These are phyloP conservation scores for Calyptommatus sinebrachiatus DNA, from an alignment of 2,113 vertebrate genomes.

Conservation along the genomic window DNA sequence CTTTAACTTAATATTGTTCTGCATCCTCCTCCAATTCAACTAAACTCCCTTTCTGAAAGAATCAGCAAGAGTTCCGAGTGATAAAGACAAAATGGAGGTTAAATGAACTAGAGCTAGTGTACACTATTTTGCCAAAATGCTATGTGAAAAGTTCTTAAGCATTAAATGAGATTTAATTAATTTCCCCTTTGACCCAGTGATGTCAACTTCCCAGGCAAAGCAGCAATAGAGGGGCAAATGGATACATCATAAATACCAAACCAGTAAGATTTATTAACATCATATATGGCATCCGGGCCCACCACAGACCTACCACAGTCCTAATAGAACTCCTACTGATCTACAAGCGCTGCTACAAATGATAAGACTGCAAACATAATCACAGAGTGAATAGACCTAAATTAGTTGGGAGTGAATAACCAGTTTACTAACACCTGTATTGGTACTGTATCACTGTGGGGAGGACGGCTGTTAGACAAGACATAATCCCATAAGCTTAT, in stretches of 20 bases:
- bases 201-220: conserved; percentile 66
- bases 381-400: conserved; percentile 76
- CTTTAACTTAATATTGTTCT: neutral
- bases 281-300: conserved; percentile 62
- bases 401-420: conserved; percentile 82
- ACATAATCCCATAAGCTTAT: conserved; percentile 89
- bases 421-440: conserved; percentile 95
- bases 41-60: neutral
- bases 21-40: neutral
- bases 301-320: conserved; percentile 87
- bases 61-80: neutral
- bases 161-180: conserved; percentile 27
- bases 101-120: neutral
- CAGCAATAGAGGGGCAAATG: neutral
- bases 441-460: conserved; percentile 77
- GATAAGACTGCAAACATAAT: conserved; percentile 74
- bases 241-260: conserved; percentile 37
- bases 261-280: conserved; percentile 63
- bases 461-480: conserved; percentile 81
- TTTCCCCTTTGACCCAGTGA: conserved; percentile 10
- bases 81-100: conserved; percentile 18
- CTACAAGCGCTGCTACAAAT: conserved; percentile 78
- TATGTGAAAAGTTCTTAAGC: conserved; percentile 13
- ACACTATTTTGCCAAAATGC: neutral
- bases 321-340: conserved; percentile 77